Base-by-base conservation (phyloP, 2,113 vertebrate species). In the Montifringilla adamsi region DNA sequence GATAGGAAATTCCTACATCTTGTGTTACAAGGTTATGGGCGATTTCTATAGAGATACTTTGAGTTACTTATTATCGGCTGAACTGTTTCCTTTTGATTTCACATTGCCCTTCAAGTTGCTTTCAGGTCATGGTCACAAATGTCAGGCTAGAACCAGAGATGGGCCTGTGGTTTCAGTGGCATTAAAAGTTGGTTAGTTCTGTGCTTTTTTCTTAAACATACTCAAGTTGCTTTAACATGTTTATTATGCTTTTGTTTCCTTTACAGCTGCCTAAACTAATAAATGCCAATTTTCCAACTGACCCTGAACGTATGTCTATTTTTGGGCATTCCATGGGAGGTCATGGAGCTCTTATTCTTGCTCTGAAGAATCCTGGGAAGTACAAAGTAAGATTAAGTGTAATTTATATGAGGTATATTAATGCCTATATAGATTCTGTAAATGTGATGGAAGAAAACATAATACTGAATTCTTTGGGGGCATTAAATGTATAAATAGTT, bases 321-420 rank as follows among this genome's bases (percentile, higher is more conserved):
- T 98, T 97, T 23, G 99, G 99, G 3, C 98, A 99, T 98, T 99
- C 99, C n/a, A 99, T 99, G 98, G 99, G 99, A 43, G 99, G 98
- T 31, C 98, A 98, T 60, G 98, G 98, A 73, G 98, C 98, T 70
- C 98, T 99, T 60, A 98, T 98, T 97, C 98, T 98, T 92, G 98
- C 98, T 91, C 97, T 99, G 94, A 99, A 98, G 97, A 99, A 99
- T 87, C 98, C 99, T 92, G 98, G 99, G 73, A 99, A 99, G 96
- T 99, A 99, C 95, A 99, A 99, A 99, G 99, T 98, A 98, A 96
- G 94, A 69, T 58, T 26, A 27, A 67, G 4, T 72, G 35, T 2
- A 44, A 16, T 7, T 84, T 81, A 19, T 26, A 7, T 35, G 35
- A 63, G 18, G 15, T 59, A 24, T 63, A 33, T 17, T 70, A 56